Conservation (phyloP, 2,113 vertebrate genomes). For the Aleadryas rufinucha region DNA sequence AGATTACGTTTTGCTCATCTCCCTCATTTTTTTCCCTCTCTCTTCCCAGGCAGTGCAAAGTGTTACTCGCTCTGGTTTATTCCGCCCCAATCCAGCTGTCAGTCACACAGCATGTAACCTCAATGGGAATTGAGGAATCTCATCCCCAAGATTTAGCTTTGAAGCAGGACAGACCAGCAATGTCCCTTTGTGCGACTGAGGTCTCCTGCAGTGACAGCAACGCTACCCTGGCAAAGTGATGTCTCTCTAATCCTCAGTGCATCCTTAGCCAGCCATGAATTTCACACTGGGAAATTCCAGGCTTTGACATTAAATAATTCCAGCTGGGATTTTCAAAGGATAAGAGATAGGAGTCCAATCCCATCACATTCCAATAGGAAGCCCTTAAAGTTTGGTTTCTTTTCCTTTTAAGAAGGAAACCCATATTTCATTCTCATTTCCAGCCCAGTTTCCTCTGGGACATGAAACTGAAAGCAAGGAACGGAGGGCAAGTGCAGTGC, state of each 20-base stretch:
- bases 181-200: neutral
- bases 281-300: constrained; percentile 53
- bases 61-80: neutral
- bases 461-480: neutral
- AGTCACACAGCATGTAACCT: constrained; percentile 34
- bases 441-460: neutral
- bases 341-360: constrained; percentile 1
- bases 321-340: constrained; percentile 55
- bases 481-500: neutral
- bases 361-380: constrained; percentile 32
- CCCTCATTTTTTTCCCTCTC: neutral
- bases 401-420: constrained; percentile 31
- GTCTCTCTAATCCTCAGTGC: constrained; percentile 46
- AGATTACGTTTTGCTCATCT: neutral
- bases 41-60: neutral
- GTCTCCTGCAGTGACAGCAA: constrained; percentile 30
- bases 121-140: constrained; percentile 16
- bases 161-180: constrained; percentile 42
- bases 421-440: constrained; percentile 3
- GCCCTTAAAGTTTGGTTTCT: constrained; percentile 16
- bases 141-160: constrained; percentile 37
- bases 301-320: constrained; percentile 55
- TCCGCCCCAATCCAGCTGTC: neutral
- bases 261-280: constrained; percentile 37
- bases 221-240: neutral